Conservation (phyloP, 2,888 invertebrate species). For the Cataglyphis cursor region DNA sequence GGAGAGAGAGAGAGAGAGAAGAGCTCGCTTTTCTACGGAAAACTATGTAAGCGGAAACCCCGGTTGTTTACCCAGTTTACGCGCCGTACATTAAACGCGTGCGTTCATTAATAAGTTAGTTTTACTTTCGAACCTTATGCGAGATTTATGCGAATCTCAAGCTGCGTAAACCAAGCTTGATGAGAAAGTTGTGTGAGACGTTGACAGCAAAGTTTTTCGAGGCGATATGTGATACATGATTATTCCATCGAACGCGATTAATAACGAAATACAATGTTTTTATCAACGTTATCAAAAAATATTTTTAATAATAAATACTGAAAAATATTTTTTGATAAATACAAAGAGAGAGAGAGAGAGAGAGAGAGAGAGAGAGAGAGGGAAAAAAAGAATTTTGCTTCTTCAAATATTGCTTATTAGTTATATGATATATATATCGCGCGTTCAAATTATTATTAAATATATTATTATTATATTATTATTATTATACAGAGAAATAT, state of each 20-base stretch:
- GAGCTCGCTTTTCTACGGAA: slow-evolving; percentile 70
- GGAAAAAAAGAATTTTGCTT: background rate
- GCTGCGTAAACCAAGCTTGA: slow-evolving; percentile 11
- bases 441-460: background rate
- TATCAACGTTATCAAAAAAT: too few species aligned
- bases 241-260: background rate
- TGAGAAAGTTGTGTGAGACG: background rate
- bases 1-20: slow-evolving; percentile 34
- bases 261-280: background rate
- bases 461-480: background rate
- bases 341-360: background rate
- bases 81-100: slow-evolving; percentile 22
- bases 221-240: background rate
- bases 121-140: slow-evolving; percentile 41
- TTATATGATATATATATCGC: background rate
- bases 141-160: slow-evolving; percentile 38
- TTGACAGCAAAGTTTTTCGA: background rate
- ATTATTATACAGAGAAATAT: background rate
- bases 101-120: slow-evolving; percentile 46
- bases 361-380: too few species aligned
- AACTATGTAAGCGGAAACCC: slow-evolving; percentile 63
- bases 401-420: background rate
- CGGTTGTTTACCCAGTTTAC: slow-evolving; percentile 54
- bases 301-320: background rate
- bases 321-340: background rate